These are phyloP conservation scores for Enoplosus armatus DNA, from an alignment of 2,797 vertebrate genomes.

Conservation along the genomic window DNA sequence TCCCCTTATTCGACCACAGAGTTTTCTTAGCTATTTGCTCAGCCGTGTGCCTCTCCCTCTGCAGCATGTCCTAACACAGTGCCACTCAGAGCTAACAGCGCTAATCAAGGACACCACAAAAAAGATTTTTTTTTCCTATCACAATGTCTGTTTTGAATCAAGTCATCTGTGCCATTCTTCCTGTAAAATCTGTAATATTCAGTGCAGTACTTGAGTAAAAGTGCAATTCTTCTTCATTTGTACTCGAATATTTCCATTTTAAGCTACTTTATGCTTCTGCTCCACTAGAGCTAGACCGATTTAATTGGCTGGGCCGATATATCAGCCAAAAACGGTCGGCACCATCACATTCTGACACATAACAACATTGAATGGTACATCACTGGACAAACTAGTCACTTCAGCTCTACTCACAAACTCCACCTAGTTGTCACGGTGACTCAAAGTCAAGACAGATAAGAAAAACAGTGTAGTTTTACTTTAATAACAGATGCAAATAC, in stretches of 20 bases:
- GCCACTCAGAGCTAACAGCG: conserved; percentile 27
- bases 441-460: conserved; percentile 10
- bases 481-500: background rate
- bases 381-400: background rate
- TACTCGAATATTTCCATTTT: background rate
- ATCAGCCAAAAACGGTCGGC: background rate
- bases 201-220: background rate
- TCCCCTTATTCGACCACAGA: conserved; percentile 52
- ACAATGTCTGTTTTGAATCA: conserved; percentile 2
- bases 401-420: conserved; percentile 4
- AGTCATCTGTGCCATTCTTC: conserved; percentile 12
- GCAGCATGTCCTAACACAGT: conserved; percentile 20
- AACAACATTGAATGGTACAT: background rate
- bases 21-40: conserved; percentile 68
- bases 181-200: conserved; percentile 2
- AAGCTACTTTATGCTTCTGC: background rate
- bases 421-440: background rate
- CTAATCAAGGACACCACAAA: conserved; percentile 53
- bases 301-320: too few relatives aligned
- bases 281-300: background rate
- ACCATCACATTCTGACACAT: conserved; percentile 3
- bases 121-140: conserved; percentile 24
- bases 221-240: background rate
- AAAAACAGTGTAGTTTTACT: background rate
- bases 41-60: conserved; percentile 36